Conservation (phyloP, 2,888 invertebrate species). For the Zootermopsis nevadensis region DNA sequence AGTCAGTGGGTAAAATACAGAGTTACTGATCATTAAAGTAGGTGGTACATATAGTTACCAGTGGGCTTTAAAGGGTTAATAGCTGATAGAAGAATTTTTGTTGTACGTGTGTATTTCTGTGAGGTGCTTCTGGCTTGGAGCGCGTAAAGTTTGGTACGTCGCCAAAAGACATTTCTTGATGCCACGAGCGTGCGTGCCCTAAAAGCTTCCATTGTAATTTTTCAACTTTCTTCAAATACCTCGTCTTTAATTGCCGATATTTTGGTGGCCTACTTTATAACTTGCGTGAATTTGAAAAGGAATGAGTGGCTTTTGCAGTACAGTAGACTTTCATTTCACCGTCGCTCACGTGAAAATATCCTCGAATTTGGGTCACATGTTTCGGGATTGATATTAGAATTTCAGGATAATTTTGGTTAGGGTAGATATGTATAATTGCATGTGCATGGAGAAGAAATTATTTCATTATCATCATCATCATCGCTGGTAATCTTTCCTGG, state of each 20-base stretch:
- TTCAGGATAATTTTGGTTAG: no score
- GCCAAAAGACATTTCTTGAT: background rate
- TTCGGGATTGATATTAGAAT: no score
- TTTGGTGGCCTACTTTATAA: background rate
- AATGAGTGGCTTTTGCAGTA: background rate
- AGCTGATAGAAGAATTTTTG: background rate
- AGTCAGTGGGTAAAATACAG: no score
- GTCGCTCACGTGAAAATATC: background rate
- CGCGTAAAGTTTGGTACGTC: background rate
- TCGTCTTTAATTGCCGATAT: background rate
- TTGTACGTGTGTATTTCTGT: background rate
- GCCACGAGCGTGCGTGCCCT: background rate
- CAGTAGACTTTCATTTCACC: background rate
- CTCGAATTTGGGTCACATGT: background rate
- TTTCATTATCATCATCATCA: no score
- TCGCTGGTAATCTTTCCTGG: no score
- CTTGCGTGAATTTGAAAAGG: background rate
- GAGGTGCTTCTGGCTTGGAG: background rate
- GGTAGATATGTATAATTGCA: no score
- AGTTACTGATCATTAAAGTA: no score
- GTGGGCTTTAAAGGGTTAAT: no score
- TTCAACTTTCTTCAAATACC: background rate
- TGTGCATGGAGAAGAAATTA: no score
- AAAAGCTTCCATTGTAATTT: background rate
- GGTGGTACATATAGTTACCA: no score